These are phyloP conservation scores for Trissoscelio sp. DNA, from an alignment of 2,888 invertebrate genomes.

Conservation along the genomic window DNA sequence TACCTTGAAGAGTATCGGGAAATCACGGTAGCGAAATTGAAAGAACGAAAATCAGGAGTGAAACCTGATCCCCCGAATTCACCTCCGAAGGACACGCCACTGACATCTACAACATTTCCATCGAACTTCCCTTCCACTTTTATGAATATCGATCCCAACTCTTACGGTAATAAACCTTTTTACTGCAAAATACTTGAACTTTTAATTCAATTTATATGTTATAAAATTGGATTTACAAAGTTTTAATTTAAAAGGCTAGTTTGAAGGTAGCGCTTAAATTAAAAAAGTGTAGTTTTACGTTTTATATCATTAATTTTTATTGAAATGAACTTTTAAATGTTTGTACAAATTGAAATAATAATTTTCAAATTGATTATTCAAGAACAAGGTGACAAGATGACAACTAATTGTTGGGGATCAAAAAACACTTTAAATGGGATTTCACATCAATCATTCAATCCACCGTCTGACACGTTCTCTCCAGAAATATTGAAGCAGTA, in stretches of 20 bases:
- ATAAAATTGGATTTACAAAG: not conserved
- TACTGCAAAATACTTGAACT: not conserved
- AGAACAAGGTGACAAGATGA: conserved; percentile 65
- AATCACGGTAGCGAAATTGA: conserved; percentile 83
- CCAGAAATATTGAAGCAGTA: conserved; percentile 79
- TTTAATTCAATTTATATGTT: not conserved
- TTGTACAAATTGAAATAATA: too few species aligned
- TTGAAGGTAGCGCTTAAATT: too few species aligned
- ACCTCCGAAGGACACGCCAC: conserved; percentile 71
- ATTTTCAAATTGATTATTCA: not conserved
- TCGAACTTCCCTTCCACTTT: conserved; percentile 54
- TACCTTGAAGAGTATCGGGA: conserved; percentile 87
- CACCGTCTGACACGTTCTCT: conserved; percentile 72
- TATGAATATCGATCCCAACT: conserved; percentile 42
- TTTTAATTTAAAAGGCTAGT: too few species aligned
- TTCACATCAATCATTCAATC: conserved; percentile 63
- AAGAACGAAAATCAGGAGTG: conserved; percentile 72
- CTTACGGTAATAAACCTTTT: conserved; percentile 46
- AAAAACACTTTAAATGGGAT: conserved; percentile 68
- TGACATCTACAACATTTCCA: conserved; percentile 54
- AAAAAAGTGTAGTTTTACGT: too few species aligned
- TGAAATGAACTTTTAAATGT: too few species aligned
- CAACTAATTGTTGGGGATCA: conserved; percentile 58
- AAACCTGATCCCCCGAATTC: conserved; percentile 72
- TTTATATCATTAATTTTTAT: too few species aligned